Base-by-base conservation (phyloP, 2,797 vertebrate species). In the Falco berigora region DNA sequence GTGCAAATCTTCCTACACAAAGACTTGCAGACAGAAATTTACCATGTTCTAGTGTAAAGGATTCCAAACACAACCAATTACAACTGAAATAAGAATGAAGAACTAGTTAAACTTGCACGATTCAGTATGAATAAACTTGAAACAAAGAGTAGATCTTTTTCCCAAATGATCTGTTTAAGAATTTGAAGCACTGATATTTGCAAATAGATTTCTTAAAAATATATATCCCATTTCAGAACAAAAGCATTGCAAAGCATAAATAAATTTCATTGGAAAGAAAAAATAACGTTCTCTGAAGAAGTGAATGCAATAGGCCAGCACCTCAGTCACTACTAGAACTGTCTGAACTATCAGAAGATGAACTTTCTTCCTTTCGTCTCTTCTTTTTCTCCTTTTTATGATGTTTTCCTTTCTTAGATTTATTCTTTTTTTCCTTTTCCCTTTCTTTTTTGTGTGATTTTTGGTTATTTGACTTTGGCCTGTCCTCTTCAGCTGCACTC, bases 371-470 rank as follows among this genome's bases (percentile, higher is more conserved):
- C 94, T 98, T 98, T 97, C 97, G 98, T 92, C 96, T 97, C 95
- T 98, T 98, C 96, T 97, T 98, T 49, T 98, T 98, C 74, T 98
- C 98, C 81, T 98, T 98, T 96, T 98, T 98, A 92, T 98, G 98
- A 96, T 97, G 97, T 72, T 98, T 98, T 68, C 96, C 96, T 94
- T 98, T 98, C 92, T 98, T 98, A 64, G 97, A 97, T 83, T 98
- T 98, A 90, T n/a, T 98, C 85, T 98, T 98, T 90, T 98, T 98
- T 86, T 98, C 98, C 80, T 97, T 98, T 95, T 98, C 98, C 84
- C 97, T 98, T 96, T 98, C 98, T 97, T 98, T 99, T 96, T 98
- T 99, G 83, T 98, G 98, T 64, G 95, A 97, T 91, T 98, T 98
- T 91, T 98, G 97, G 88, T 98, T 99, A 97, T 98, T 98, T 93